Conservation (phyloP, 1,140 invertebrate species). For the Drosophila trapezifrons region DNA sequence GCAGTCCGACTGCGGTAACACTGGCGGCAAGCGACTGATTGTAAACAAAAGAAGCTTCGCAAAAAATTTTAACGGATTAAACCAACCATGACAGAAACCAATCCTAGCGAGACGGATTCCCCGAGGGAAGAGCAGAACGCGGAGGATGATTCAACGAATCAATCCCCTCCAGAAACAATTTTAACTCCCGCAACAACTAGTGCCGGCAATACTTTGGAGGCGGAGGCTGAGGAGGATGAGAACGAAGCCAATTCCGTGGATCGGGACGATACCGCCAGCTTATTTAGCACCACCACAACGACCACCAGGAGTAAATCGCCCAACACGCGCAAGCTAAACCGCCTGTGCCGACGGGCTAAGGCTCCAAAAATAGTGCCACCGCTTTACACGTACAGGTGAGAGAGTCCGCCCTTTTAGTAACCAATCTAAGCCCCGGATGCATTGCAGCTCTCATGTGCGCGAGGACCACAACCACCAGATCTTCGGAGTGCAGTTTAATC, state of each 20-base stretch:
- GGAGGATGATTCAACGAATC: conserved; percentile 19
- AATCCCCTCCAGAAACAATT: conserved; percentile 16
- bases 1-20: conserved; percentile 13
- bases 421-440: neutral
- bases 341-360: conserved; percentile 86
- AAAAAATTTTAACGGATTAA: neutral
- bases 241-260: conserved; percentile 39
- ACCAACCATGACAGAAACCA: conserved; percentile 34
- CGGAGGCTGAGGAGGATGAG: conserved; percentile 34
- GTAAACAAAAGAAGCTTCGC: conserved; percentile 39
- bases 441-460: conserved; percentile 89
- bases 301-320: conserved; percentile 95
- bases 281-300: conserved; percentile 93
- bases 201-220: conserved; percentile 26
- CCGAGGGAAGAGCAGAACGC: conserved; percentile 9
- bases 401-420: neutral
- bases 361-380: conserved; percentile 88
- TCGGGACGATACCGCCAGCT: conserved; percentile 91
- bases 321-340: conserved; percentile 87
- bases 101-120: conserved; percentile 11
- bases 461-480: conserved; percentile 97
- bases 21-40: neutral
- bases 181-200: conserved; percentile 5
- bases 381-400: conserved; percentile 91
- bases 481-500: conserved; percentile 97